These are phyloP conservation scores for Digitonthophagus gazella DNA, from an alignment of 2,888 invertebrate genomes.

Conservation along the genomic window DNA sequence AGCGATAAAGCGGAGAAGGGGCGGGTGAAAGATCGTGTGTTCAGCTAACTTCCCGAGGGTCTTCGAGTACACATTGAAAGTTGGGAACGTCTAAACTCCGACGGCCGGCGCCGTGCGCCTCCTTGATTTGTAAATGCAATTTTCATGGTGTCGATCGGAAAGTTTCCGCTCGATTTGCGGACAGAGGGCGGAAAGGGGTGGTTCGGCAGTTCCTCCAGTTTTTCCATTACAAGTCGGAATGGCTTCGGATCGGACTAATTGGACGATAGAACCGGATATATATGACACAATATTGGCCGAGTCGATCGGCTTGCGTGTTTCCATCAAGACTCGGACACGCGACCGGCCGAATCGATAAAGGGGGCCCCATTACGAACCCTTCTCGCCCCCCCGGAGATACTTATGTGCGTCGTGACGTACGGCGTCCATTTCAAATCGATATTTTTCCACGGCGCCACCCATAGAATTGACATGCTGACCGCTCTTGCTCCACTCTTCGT, in stretches of 20 bases:
- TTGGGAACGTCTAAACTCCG: constrained; percentile 10
- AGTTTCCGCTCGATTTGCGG: constrained; percentile 15
- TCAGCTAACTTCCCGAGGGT: not conserved
- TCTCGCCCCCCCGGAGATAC: not conserved
- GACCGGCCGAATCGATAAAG: not conserved
- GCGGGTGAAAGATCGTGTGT: not conserved
- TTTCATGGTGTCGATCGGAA: constrained; percentile 27
- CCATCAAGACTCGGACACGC: not conserved
- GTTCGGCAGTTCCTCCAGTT: not conserved
- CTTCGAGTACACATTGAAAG: not conserved
- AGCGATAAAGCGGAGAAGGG: not conserved
- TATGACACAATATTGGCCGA: not conserved
- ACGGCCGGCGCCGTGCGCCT: constrained; percentile 1
- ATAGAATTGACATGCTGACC: not conserved
- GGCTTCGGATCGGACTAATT: not conserved
- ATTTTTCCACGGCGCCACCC: not conserved
- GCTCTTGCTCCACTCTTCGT: not conserved
- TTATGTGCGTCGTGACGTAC: not conserved
- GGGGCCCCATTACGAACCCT: no score
- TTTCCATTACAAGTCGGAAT: not conserved
- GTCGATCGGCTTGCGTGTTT: not conserved
- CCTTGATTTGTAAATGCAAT: constrained; percentile 27
- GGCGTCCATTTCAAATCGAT: not conserved
- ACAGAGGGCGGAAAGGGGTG: not conserved
- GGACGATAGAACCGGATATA: not conserved